phyloP scores from a whole-genome alignment of 2,113 vertebrate genomes.

The Pachycephala philippinensis region DNA sequence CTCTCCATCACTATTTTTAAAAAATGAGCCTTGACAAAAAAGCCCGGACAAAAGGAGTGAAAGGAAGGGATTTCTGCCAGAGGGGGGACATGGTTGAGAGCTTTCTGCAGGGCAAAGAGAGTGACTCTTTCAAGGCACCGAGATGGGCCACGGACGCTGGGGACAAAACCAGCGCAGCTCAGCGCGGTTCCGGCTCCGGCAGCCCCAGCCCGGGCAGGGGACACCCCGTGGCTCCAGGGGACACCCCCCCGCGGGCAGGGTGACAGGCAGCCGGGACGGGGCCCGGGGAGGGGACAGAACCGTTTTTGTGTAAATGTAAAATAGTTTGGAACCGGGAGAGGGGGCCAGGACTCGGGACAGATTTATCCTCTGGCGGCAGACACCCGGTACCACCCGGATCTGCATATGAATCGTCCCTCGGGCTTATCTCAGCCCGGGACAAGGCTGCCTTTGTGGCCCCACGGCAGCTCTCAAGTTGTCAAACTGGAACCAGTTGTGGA shows the following conservation, averaged over 20 bases:
- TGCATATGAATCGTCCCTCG: constrained; percentile 42
- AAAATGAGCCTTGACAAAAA: not conserved
- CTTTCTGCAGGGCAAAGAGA: not conserved
- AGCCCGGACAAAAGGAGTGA: not conserved
- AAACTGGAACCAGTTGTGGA: not conserved
- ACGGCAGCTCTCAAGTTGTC: not conserved
- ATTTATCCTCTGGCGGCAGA: constrained; percentile 26
- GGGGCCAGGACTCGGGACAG: not conserved
- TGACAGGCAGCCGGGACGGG: not conserved
- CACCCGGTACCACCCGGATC: constrained; percentile 4
- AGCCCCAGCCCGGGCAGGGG: not conserved
- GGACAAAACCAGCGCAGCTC: not conserved
- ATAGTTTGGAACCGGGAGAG: constrained; percentile 1
- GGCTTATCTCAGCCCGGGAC: not conserved
- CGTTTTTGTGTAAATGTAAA: constrained; percentile 52
- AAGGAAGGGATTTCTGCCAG: not conserved
- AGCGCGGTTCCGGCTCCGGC: not conserved
- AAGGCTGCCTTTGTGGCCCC: constrained; percentile 44
- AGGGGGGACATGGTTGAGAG: not conserved
- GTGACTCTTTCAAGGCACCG: not conserved
- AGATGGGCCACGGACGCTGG: not conserved
- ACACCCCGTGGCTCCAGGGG: not conserved
- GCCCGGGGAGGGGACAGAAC: not conserved
- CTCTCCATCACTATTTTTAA: not conserved
- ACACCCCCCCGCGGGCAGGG: not conserved